Evolutionary conservation across 2,888 invertebrate genomes (phyloP), one percentile per base, ranked within the genome.

Genomic region (Eurytoma adleriae): DNA sequence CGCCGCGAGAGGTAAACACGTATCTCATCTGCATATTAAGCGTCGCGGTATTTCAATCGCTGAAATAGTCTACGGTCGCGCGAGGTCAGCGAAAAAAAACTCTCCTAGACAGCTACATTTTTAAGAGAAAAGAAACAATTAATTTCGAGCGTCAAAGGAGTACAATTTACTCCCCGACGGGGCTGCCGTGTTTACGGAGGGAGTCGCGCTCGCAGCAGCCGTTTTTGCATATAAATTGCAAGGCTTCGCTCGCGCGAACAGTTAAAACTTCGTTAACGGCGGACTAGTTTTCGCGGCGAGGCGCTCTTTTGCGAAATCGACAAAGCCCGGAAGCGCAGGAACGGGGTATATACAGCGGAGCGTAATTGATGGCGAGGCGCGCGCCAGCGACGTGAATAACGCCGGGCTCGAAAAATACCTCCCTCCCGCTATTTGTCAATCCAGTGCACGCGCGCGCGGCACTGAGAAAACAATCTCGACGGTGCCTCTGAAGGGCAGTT

Each of bases 191-290:
- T 62, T 20, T 61, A 62, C 61, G 68, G 61, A 7, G 40, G 7
- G 30, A 54, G 62, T 62, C 62, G 62, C 68, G 20, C 50, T 30
- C 50, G 24, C 24, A 24, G 24, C 24, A 24, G 30, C 30, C 20
- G 54, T 61, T 76, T 40, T 40, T 16, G 30, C 59, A 54, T 69
- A 14, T 18, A 69, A 76, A 76, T 76, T 76, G 24, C 24, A 40
- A 40, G 7, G 40, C 40, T 40, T 40, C 7, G 40, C 40, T 18
- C 27, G 57, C 7, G 20, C 24, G 24, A 54, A 50, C 24, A 4
- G 57, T 74, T 74, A 67, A 76, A 76, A 50, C 61, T 62, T 75
- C 59, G 54, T 76, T 59, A 75, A 59, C 67, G 27, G 59, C 48
- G 7, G 10, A n/a, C 54, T 3, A 54, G 54, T 54, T 54, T 54